Percentiles rank a stretch among this genome's conserved stretches.
These are phyloP conservation scores for Acanthosoma haemorrhoidale DNA, from an alignment of 2,888 invertebrate genomes.

Conservation along the genomic window DNA sequence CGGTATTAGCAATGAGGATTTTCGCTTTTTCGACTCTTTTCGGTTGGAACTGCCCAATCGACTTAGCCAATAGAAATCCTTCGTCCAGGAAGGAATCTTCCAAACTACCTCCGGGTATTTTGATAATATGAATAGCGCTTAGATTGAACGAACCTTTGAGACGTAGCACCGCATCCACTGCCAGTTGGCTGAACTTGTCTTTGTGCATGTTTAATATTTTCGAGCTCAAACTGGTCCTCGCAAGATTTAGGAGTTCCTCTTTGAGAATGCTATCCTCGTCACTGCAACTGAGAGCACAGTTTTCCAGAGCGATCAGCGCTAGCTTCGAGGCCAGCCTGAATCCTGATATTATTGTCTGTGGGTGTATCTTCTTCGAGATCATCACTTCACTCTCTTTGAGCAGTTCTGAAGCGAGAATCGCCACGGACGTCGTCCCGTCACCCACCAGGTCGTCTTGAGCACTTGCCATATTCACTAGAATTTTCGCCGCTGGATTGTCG, in stretches of 20 bases:
- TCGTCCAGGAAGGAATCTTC: slow-evolving; percentile 94
- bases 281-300: slow-evolving; percentile 75
- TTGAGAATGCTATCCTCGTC: slow-evolving; percentile 70
- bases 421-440: slow-evolving; percentile 98
- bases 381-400: slow-evolving; percentile 92
- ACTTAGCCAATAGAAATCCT: slow-evolving; percentile 89
- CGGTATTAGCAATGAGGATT: slow-evolving; percentile 97
- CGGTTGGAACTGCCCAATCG: slow-evolving; percentile 95
- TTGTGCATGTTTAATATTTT: slow-evolving; percentile 97
- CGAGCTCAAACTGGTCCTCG: slow-evolving; percentile 93
- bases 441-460: slow-evolving; percentile 99
- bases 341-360: slow-evolving; percentile 94
- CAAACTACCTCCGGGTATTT: slow-evolving; percentile 88
- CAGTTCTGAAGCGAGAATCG: slow-evolving; percentile 89
- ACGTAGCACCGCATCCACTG: slow-evolving; percentile 91
- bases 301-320: slow-evolving; percentile 74
- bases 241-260: slow-evolving; percentile 90
- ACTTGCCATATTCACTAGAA: slow-evolving; percentile 94
- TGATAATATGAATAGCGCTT: slow-evolving; percentile 94
- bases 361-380: slow-evolving; percentile 90
- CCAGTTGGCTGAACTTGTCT: slow-evolving; percentile 89
- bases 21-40: slow-evolving; percentile 90
- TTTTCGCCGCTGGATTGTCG: slow-evolving; percentile 98
- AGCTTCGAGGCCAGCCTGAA: slow-evolving; percentile 81
- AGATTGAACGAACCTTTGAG: slow-evolving; percentile 95